Evolutionary conservation across 2,113 vertebrate genomes (phyloP).

Genomic region (Neogale vison): DNA sequence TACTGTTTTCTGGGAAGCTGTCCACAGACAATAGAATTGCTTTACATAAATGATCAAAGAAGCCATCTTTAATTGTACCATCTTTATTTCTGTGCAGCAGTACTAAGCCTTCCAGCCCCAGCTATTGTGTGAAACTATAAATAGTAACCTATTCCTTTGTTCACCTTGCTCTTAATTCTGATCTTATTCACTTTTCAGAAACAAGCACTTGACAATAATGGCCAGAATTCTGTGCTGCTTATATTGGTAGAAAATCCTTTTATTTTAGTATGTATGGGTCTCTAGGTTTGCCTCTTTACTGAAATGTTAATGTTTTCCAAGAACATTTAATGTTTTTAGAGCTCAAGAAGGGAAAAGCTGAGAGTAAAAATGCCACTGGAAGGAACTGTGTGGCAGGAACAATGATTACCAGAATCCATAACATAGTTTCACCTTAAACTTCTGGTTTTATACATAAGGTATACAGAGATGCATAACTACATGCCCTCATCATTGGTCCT

Average conservation of each 20-base stretch:
- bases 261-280: not conserved
- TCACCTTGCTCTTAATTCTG: slow-evolving; percentile 1
- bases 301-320: not conserved
- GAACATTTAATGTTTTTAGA: not conserved
- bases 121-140: not conserved
- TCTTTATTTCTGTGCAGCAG: slow-evolving; percentile 20
- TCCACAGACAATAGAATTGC: not conserved
- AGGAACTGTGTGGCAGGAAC: no score
- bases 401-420: not conserved
- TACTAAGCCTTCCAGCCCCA: not conserved
- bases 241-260: not conserved
- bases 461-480: not conserved
- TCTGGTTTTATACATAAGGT: not conserved
- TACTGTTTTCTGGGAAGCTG: slow-evolving; percentile 27
- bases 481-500: not conserved
- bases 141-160: not conserved
- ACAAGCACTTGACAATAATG: not conserved
- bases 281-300: not conserved
- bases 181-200: slow-evolving; percentile 34
- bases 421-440: not conserved
- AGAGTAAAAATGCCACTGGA: not conserved
- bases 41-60: slow-evolving; percentile 49
- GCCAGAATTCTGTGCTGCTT: not conserved
- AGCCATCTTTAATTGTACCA: not conserved
- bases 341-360: not conserved